These are phyloP conservation scores for Oreochromis tanganicae DNA, from an alignment of 2,113 vertebrate genomes.

Conservation along the genomic window DNA sequence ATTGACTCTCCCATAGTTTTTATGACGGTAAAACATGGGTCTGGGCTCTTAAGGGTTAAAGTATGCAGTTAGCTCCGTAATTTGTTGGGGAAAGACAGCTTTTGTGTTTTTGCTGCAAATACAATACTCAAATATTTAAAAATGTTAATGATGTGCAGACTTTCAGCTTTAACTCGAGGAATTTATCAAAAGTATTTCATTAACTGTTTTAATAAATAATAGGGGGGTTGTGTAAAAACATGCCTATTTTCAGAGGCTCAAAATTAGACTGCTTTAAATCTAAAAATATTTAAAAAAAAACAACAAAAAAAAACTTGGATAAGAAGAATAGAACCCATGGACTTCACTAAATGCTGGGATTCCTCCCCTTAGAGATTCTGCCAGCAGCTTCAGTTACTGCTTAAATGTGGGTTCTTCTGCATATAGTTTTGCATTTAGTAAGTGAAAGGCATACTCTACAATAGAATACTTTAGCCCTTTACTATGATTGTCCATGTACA, in stretches of 20 bases:
- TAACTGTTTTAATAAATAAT: background rate
- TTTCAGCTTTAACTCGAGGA: background rate
- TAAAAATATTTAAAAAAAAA: background rate
- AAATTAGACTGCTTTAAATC: background rate
- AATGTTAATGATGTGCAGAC: background rate
- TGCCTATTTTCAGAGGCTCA: background rate
- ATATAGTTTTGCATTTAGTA: background rate
- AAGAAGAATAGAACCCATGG: no score
- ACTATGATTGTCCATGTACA: background rate
- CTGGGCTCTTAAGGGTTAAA: no score
- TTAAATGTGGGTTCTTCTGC: background rate
- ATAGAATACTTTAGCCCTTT: background rate
- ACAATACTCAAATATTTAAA: background rate
- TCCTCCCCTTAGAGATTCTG: background rate
- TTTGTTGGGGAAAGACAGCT: background rate
- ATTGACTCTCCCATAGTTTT: no score
- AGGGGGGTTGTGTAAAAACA: no score
- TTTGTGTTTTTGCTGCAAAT: background rate
- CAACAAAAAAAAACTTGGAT: background rate
- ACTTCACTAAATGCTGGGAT: no score
- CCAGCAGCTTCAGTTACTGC: background rate
- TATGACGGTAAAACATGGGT: no score
- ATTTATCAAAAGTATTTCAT: background rate
- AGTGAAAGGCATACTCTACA: background rate
- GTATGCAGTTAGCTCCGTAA: background rate